These are phyloP conservation scores for Xerus inauris DNA, from an alignment of 2,113 vertebrate genomes.

Conservation along the genomic window DNA sequence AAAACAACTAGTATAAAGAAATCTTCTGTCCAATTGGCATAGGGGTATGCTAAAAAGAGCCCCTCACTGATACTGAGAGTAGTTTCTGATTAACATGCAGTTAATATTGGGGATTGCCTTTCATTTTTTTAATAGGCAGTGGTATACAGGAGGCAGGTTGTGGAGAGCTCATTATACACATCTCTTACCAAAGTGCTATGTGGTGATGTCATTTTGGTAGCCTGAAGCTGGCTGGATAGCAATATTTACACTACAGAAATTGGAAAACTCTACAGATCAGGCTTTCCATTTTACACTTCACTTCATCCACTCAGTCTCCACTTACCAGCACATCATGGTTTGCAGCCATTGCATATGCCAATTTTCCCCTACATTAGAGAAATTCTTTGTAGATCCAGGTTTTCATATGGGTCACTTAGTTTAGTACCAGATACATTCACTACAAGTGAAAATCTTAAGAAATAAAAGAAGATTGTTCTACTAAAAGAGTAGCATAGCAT, in stretches of 20 bases:
- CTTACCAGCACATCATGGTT: not conserved
- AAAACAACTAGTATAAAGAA: not conserved
- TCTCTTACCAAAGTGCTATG: not conserved
- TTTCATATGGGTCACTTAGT: not conserved
- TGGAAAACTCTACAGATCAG: not conserved
- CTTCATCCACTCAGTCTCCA: not conserved
- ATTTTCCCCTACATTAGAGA: not conserved
- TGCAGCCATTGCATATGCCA: not conserved
- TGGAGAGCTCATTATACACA: not conserved
- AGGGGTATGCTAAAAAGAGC: not conserved
- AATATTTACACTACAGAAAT: not conserved
- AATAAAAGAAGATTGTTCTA: not conserved
- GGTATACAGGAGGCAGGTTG: not conserved
- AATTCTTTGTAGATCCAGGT: not conserved
- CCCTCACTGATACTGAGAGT: not conserved
- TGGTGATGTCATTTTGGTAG: not conserved
- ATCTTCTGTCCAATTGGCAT: not conserved
- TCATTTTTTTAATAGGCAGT: not conserved
- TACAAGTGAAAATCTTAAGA: not conserved
- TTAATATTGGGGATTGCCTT: not conserved
- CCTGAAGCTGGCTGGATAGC: not conserved
- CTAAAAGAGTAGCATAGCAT: not conserved
- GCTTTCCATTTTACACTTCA: not conserved
- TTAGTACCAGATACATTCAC: not conserved
- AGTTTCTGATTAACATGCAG: not conserved